A percentile compares a stretch with the other conserved stretches of the same genome.
Conservation (phyloP, 2,888 invertebrate species). For the Drosophila eohydei region DNA sequence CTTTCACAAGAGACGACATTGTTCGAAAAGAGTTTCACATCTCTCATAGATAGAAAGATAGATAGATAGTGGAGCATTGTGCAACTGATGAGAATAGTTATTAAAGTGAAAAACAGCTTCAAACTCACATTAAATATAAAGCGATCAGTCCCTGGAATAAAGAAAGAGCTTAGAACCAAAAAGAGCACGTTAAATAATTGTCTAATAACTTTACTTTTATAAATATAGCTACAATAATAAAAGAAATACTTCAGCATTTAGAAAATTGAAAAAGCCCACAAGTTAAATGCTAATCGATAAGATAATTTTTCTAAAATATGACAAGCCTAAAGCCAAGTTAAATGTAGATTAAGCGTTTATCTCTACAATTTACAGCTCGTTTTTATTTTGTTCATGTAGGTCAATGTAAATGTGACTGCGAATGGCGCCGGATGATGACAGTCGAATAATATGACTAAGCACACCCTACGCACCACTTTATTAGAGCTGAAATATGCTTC, state of each 20-base stretch:
- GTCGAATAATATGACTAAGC: conserved; percentile 50
- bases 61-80: conserved; percentile 10
- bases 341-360: conserved; percentile 7
- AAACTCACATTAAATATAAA: not conserved
- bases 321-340: no score
- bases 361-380: conserved; percentile 14
- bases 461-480: conserved; percentile 65
- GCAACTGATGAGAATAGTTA: conserved; percentile 15
- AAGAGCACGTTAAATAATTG: not conserved
- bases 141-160: no score
- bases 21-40: conserved; percentile 28
- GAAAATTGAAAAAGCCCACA: not conserved
- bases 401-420: conserved; percentile 24
- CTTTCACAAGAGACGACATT: conserved; percentile 23
- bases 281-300: not conserved
- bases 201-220: not conserved
- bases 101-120: conserved; percentile 1
- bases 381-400: conserved; percentile 19
- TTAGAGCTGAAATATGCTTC: conserved; percentile 67
- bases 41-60: conserved; percentile 3
- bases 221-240: no score
- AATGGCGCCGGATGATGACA: conserved; percentile 27
- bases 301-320: not conserved
- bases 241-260: no score
- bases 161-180: not conserved